phyloP scores from a whole-genome alignment of 2,797 vertebrate species.

The Calcarius lapponicus region DNA sequence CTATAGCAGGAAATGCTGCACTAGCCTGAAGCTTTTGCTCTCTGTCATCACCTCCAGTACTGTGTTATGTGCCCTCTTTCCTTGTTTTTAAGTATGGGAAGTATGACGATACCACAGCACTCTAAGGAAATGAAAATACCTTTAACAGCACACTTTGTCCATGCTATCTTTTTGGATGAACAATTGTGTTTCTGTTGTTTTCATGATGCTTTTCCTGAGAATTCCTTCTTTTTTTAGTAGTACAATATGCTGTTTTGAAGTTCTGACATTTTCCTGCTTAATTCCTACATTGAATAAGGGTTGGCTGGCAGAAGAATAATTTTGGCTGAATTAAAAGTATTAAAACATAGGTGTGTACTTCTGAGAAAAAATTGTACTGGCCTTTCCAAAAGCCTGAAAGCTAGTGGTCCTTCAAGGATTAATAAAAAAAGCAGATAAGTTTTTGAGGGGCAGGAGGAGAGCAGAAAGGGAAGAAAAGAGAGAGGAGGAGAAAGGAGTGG shows the following conservation, averaged over 20 bases:
- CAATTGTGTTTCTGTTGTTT: not conserved
- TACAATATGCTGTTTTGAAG: not conserved
- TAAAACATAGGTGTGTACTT: not conserved
- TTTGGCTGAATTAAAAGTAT: not conserved
- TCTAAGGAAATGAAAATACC: not conserved
- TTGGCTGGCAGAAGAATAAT: not conserved
- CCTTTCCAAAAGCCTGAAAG: not conserved
- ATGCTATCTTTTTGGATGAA: not conserved
- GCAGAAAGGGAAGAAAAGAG: not conserved
- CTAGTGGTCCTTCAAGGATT: not conserved
- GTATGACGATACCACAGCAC: not conserved
- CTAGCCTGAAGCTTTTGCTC: conserved; percentile 27
- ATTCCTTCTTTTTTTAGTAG: not conserved
- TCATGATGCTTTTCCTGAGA: not conserved
- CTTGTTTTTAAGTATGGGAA: not conserved
- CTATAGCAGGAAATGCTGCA: conserved; percentile 23
- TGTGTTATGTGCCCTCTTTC: not conserved
- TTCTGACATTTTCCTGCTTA: not conserved
- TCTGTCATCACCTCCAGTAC: not conserved
- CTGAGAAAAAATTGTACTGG: not conserved
- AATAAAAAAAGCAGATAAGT: not conserved
- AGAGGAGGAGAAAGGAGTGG: not conserved
- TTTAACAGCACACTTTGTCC: not conserved
- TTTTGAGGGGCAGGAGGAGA: not conserved
- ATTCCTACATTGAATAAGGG: not conserved